A percentile compares a stretch with the other conserved stretches of the same genome.
These are phyloP conservation scores for Pedionomus torquatus DNA, from an alignment of 2,113 vertebrate genomes.

Conservation along the genomic window DNA sequence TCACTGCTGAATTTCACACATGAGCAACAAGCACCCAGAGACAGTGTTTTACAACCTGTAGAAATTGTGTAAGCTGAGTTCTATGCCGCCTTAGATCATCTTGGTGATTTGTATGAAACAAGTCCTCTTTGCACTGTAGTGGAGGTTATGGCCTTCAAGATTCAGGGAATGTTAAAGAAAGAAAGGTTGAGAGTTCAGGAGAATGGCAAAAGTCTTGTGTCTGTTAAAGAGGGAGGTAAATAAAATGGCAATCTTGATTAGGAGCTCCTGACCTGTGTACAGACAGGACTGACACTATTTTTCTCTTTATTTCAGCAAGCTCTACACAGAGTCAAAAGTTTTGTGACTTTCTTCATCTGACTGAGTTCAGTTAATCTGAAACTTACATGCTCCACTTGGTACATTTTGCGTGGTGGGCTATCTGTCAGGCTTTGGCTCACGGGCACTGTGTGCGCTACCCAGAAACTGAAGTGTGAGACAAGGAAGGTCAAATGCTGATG, in stretches of 20 bases:
- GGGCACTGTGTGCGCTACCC: neutral
- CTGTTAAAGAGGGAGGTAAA: neutral
- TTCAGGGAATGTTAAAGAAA: neutral
- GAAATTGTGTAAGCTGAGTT: neutral
- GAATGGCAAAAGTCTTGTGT: neutral
- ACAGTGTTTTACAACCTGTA: rapidly evolving
- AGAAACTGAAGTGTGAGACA: neutral
- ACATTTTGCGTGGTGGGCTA: rapidly evolving
- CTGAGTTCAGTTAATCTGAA: neutral
- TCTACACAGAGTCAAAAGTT: neutral
- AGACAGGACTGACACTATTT: neutral
- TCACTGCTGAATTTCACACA: neutral
- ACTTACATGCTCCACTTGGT: neutral
- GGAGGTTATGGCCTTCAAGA: neutral
- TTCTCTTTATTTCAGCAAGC: neutral
- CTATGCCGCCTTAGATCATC: neutral
- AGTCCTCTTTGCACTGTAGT: neutral
- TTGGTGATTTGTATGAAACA: neutral
- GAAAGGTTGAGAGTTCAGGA: neutral
- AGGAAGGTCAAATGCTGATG: neutral
- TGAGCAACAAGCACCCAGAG: neutral
- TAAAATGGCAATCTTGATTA: neutral
- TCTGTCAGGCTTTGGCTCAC: neutral
- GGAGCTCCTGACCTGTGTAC: neutral
- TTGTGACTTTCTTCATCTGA: neutral